These are phyloP conservation scores for Isichthys henryi DNA, from an alignment of 2,113 vertebrate genomes.

Conservation along the genomic window DNA sequence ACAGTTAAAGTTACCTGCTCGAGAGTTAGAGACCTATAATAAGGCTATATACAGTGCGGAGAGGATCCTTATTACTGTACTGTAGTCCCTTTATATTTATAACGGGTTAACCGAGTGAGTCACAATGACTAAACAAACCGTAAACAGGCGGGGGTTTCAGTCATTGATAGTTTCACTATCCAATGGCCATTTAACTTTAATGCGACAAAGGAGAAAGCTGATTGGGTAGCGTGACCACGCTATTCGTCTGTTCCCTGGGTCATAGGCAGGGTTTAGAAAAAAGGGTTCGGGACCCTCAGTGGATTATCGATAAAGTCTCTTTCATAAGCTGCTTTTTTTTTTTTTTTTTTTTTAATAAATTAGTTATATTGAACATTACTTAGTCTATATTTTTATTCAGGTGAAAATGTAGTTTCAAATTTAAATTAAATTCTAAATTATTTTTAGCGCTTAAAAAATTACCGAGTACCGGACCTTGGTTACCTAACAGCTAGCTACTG, in stretches of 20 bases:
- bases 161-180: slow-evolving; percentile 17
- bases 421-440: neutral
- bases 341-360: no score
- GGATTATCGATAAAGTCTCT: neutral
- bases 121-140: slow-evolving; percentile 50
- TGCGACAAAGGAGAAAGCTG: neutral
- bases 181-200: neutral
- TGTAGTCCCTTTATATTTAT: neutral
- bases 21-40: neutral
- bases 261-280: neutral
- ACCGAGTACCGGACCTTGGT: no score
- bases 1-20: neutral
- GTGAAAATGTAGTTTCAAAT: neutral
- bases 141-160: neutral
- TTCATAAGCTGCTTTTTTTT: no score
- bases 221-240: neutral
- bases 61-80: neutral
- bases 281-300: neutral
- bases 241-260: neutral
- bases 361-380: neutral
- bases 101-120: slow-evolving; percentile 26
- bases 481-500: neutral
- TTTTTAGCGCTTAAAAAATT: neutral
- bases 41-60: neutral
- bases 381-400: neutral